Percentiles rank a stretch among this genome's conserved stretches.
Conservation (phyloP, 2,113 vertebrate species). For the Pelobates fuscus region DNA sequence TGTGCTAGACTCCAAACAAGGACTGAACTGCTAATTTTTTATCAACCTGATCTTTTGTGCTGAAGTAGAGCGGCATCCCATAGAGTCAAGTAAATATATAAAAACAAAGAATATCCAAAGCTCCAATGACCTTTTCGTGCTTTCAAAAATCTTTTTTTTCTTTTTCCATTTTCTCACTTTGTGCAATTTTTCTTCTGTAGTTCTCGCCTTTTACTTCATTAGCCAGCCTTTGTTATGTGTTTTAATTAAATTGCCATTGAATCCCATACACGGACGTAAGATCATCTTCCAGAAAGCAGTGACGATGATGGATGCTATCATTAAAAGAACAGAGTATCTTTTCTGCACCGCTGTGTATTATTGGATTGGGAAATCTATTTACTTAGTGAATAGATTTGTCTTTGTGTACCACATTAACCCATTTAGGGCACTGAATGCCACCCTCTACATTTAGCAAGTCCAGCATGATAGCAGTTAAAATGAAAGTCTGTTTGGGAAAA, state of each 20-base stretch:
- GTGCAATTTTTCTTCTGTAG: constrained; percentile 7
- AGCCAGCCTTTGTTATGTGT: constrained; percentile 36
- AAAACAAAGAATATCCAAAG: constrained; percentile 9
- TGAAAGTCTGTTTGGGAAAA: too few species aligned
- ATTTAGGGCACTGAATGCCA: not conserved
- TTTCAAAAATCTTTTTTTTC: constrained; percentile 1
- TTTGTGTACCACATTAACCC: constrained; percentile 20
- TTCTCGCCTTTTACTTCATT: constrained; percentile 36
- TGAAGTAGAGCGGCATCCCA: not conserved
- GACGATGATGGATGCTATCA: constrained; percentile 45
- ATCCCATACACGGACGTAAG: constrained; percentile 31
- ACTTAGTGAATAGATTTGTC: constrained; percentile 38
- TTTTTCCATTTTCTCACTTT: not conserved
- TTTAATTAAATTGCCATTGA: constrained; percentile 37
- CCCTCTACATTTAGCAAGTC: too few species aligned
- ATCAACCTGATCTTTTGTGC: constrained; percentile 2
- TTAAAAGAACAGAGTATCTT: constrained; percentile 50
- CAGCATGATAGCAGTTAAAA: too few species aligned
- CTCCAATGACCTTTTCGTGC: constrained; percentile 29
- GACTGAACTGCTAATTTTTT: constrained; percentile 22
- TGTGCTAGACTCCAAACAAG: not conserved
- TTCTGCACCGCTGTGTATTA: constrained; percentile 49
- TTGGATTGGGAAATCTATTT: constrained; percentile 49
- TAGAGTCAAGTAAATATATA: not conserved
- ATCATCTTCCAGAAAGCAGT: constrained; percentile 40